Conservation (phyloP, 92 coral and sea anemone species). For the Palythoa caribaeorum region DNA sequence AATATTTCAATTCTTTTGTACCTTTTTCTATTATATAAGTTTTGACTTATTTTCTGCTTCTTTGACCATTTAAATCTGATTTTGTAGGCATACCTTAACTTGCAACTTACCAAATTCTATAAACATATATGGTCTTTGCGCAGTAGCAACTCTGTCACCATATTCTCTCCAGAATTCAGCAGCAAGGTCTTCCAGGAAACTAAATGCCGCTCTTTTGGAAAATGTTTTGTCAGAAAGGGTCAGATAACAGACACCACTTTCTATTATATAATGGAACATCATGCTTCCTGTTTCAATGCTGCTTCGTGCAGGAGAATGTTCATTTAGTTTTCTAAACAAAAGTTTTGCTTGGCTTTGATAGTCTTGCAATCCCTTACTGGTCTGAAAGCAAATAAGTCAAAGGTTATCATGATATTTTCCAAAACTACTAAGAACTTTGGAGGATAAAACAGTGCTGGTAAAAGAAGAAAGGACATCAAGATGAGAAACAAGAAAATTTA, state of each 20-base stretch:
- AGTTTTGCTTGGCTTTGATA: slow-evolving; percentile 96
- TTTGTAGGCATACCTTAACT: too few relatives aligned
- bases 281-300: slow-evolving; percentile 93
- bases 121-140: slow-evolving; percentile 93
- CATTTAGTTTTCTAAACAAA: slow-evolving; percentile 90
- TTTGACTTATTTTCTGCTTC: too few relatives aligned
- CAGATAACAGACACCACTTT: slow-evolving; percentile 94
- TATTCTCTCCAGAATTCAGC: slow-evolving; percentile 92
- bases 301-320: slow-evolving; percentile 96
- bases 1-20: too few relatives aligned
- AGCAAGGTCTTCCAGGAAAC: slow-evolving; percentile 93
- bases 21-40: too few relatives aligned
- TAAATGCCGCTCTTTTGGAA: slow-evolving; percentile 97
- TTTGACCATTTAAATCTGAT: too few relatives aligned
- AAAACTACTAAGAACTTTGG: neutral
- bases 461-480: neutral
- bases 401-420: neutral
- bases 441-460: neutral
- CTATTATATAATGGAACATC: slow-evolving; percentile 98
- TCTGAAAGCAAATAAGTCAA: slow-evolving; percentile 43
- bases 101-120: slow-evolving; percentile 96
- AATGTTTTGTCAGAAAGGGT: slow-evolving; percentile 93
- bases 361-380: slow-evolving; percentile 85
- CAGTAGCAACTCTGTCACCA: slow-evolving; percentile 80
- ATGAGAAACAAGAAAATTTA: too few relatives aligned